Base-by-base conservation (phyloP, 2,888 invertebrate genomes). In the Reticulitermes lucifugus region DNA sequence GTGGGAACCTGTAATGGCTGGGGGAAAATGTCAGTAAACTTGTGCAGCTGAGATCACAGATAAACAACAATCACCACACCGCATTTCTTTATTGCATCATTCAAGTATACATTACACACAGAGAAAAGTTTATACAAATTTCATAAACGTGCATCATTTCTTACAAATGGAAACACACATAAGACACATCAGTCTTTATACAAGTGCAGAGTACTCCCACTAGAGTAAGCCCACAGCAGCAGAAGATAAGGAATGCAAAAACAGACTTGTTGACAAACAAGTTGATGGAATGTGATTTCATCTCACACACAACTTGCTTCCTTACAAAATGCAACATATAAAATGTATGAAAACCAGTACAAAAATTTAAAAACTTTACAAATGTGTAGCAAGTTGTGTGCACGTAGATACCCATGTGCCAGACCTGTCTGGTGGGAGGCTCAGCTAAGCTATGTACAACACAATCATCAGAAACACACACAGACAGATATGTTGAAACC, bases 131-230 rank as follows among this genome's bases (percentile, higher is more conserved):
- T 41, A 60, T 84, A 84, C 84, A 84, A 79, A 84, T 84, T 65
- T 60, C 51, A 35, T 51, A n/a, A 79, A 77, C 51, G 79, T 79
- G 79, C 79, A 46, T 65, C 55, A 55, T 55, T 55, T 55, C 55
- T 18, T 55, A 83, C 83, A 83, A 83, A 73, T 55, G 55, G 77
- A 83, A 65, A 65, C n/a, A 65, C 25, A 65, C 65, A 25, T 65
- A n/a, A n/a, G n/a, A 65, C 65, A 65, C 65, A 90, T 91, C 91
- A 91, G 91, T 91, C 91, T 91, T 91, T 91, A 90, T 91, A 91
- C 90, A 90, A 88, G 25, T n/a, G 25, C 65, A n/a, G 25, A 25
- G 25, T 25, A 25, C 65, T 65, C 65, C 65, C 65, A 25, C 65
- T n/a, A 65, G n/a, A 65, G 25, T n/a, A 65, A 25, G 65, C 9